Base-by-base conservation (phyloP, 2,888 invertebrate genomes). In the Copidosoma aretas region DNA sequence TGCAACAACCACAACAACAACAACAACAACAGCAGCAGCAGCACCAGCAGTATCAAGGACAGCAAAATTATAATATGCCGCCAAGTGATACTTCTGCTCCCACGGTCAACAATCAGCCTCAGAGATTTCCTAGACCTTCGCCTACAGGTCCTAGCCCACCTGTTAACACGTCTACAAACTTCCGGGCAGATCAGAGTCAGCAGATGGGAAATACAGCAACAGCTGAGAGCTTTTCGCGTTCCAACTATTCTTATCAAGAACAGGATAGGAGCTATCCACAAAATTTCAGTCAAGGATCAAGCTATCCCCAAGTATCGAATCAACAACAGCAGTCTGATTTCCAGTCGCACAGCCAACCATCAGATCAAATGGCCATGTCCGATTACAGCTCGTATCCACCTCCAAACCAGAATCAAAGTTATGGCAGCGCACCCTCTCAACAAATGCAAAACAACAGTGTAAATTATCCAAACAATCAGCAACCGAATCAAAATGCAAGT, bases 201-300 rank as follows among this genome's bases (percentile, higher is more conserved):
- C 70, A 75, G 4, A 77, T 65, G n/a, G 25, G 59, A 32, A 19
- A 32, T 32, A 32, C 32, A 8, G 60, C 52, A n/a, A 73, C 77
- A n/a, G 60, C 78, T 10, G 77, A 76, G 1, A 77, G 78, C 59
- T 82, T 79, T 68, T 75, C 79, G 2, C 75, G 79, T 15, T 79
- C 77, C 22, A 76, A 73, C 15, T 83, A 82, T 66, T 71, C 78
- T 8, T 83, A 82, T 68, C 79, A 79, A 66, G 82, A 82, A 43
- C 80, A 78, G 54, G 73, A 74, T 15, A 77, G 80, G 24, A 81
- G 77, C 71, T 82, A 80, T 65, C 71, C 76, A 25, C 19, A 77
- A 10, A 78, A 71, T 53, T n/a, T 80, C 17, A 81, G 76, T 64
- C 80, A 73, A 39, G 72, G 68, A 3, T 71, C 68, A 19, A 82